A percentile compares a stretch with the other conserved stretches of the same genome.
These are phyloP conservation scores for Epinotia bilunana DNA, from an alignment of 2,888 invertebrate species.

Conservation along the genomic window DNA sequence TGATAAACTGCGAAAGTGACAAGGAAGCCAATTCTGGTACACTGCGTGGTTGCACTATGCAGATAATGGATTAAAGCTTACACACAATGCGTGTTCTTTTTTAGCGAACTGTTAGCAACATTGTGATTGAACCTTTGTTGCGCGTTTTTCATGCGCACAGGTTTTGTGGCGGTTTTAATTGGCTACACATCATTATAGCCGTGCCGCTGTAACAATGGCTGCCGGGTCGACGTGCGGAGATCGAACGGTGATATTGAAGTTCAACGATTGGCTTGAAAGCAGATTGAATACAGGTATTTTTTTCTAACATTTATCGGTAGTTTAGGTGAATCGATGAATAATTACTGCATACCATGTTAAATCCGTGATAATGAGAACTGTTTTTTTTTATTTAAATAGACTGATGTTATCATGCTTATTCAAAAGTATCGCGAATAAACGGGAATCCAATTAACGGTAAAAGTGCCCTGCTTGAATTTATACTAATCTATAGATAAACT, in stretches of 20 bases:
- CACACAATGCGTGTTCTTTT: conserved; percentile 34
- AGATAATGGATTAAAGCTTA: conserved; percentile 23
- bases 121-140: conserved; percentile 29
- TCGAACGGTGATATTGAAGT: conserved; percentile 25
- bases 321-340: neutral
- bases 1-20: neutral
- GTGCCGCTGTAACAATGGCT: conserved; percentile 30
- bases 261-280: conserved; percentile 23
- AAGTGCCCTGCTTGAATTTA: neutral
- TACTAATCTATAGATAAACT: neutral
- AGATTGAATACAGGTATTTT: neutral
- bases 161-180: conserved; percentile 36
- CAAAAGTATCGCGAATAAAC: neutral
- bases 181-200: conserved; percentile 35
- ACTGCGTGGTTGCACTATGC: neutral
- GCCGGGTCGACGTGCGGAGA: conserved; percentile 34
- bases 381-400: too few species aligned
- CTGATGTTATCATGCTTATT: too few species aligned
- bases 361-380: neutral
- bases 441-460: neutral
- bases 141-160: conserved; percentile 28
- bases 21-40: neutral
- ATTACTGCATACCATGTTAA: neutral
- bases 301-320: neutral
- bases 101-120: conserved; percentile 14